Conservation (phyloP, 2,797 vertebrate genomes). For the Pristis pectinata region DNA sequence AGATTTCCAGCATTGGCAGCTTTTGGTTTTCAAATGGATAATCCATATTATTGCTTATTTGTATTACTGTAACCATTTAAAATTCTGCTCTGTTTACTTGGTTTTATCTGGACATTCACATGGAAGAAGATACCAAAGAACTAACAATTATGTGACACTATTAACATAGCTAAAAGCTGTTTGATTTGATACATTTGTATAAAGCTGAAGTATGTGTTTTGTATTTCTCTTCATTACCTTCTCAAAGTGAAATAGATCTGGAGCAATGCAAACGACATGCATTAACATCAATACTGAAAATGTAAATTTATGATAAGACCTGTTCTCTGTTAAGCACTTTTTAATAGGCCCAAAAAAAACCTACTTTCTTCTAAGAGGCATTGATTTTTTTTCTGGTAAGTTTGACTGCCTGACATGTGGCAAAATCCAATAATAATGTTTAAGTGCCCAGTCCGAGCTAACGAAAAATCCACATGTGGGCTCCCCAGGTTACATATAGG, state of each 20-base stretch:
- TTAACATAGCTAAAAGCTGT: neutral
- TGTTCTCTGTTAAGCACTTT: neutral
- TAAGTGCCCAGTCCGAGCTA: neutral
- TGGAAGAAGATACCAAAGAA: neutral
- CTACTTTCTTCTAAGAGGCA: neutral
- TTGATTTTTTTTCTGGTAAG: constrained; percentile 9
- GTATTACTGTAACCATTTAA: neutral
- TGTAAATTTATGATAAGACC: constrained; percentile 11
- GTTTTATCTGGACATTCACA: neutral
- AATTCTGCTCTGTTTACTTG: neutral
- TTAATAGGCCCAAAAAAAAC: constrained; percentile 9
- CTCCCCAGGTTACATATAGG: too few species aligned
- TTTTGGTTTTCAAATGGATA: neutral
- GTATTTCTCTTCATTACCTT: neutral
- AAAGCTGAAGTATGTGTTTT: neutral
- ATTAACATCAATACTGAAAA: neutral
- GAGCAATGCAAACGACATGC: neutral
- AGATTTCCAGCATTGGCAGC: too few species aligned
- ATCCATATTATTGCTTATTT: neutral
- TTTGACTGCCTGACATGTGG: neutral
- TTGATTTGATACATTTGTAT: neutral
- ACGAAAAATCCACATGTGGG: neutral
- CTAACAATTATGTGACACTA: neutral
- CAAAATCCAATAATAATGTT: neutral
- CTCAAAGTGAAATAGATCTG: neutral